Percentiles rank a stretch among this genome's conserved stretches.
phyloP scores from a whole-genome alignment of 2,113 vertebrate species.

The Muntiacus muntjak region DNA sequence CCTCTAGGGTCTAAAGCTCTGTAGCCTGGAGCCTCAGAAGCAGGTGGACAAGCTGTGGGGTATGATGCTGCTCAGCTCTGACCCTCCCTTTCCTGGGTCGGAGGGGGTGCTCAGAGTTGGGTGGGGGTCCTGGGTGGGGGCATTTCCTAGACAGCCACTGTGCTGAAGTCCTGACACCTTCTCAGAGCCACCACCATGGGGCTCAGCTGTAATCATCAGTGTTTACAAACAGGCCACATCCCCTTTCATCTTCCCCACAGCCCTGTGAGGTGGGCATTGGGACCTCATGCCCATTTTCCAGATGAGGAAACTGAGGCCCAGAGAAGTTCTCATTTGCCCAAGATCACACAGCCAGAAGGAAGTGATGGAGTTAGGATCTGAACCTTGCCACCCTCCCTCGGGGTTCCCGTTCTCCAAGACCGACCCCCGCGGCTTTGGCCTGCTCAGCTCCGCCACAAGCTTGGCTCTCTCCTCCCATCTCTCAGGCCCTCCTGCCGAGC shows the following conservation, averaged over 20 bases:
- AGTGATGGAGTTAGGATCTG: not conserved
- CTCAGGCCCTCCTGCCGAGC: not conserved
- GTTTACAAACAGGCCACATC: rapidly evolving
- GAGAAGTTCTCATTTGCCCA: not conserved
- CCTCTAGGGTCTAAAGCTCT: not conserved
- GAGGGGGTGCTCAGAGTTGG: not conserved
- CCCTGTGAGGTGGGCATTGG: not conserved
- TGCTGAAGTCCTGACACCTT: not conserved
- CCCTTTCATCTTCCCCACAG: rapidly evolving
- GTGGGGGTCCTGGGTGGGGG: not conserved
- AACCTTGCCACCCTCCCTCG: not conserved
- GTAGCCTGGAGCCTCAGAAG: not conserved
- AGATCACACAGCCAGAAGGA: not conserved
- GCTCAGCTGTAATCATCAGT: not conserved
- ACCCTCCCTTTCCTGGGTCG: not conserved
- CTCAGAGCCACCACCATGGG: not conserved
- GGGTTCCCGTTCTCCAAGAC: not conserved
- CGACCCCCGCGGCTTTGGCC: not conserved
- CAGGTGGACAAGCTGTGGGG: rapidly evolving
- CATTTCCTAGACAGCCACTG: not conserved
- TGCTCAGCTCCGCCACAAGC: not conserved
- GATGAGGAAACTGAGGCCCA: not conserved
- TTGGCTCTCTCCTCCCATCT: not conserved
- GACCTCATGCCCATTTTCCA: not conserved
- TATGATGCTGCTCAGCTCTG: not conserved